Conservation (phyloP, 2,888 invertebrate species). For the Eupeodes latifasciatus region DNA sequence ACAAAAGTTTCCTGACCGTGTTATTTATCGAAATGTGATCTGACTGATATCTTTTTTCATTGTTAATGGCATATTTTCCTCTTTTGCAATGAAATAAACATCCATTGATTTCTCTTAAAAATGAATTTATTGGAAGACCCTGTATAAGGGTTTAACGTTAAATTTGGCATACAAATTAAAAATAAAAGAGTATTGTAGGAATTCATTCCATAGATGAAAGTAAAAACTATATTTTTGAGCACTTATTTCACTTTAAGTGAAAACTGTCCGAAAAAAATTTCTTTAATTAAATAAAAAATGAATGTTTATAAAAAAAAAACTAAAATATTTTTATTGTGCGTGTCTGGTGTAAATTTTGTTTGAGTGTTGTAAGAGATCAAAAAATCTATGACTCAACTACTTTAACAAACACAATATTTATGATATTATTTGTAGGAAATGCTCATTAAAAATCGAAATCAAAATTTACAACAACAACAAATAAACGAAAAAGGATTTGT, state of each 20-base stretch:
- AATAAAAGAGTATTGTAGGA: not conserved
- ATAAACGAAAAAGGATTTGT: not conserved
- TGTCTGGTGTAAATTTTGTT: slow-evolving; percentile 3
- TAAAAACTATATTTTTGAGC: not conserved
- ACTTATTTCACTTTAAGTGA: not conserved
- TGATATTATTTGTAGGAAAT: slow-evolving; percentile 13
- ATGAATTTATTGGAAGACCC: no score
- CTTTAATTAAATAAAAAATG: no score
- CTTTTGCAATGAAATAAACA: no score
- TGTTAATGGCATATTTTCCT: no score
- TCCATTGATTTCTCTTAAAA: no score
- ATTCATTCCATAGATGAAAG: not conserved
- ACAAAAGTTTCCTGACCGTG: no score
- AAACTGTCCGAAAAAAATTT: not conserved
- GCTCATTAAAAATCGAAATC: not conserved
- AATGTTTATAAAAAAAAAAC: not conserved
- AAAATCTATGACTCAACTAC: slow-evolving; percentile 14
- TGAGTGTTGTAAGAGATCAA: slow-evolving; percentile 7
- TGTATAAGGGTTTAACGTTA: no score
- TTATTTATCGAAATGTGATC: no score
- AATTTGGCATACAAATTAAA: no score
- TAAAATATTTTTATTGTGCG: not conserved
- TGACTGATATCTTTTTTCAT: no score
- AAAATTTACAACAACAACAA: not conserved
- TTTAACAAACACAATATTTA: slow-evolving; percentile 14